Conservation (phyloP, 1,140 invertebrate species). For the Himalopsyche phryganea region DNA sequence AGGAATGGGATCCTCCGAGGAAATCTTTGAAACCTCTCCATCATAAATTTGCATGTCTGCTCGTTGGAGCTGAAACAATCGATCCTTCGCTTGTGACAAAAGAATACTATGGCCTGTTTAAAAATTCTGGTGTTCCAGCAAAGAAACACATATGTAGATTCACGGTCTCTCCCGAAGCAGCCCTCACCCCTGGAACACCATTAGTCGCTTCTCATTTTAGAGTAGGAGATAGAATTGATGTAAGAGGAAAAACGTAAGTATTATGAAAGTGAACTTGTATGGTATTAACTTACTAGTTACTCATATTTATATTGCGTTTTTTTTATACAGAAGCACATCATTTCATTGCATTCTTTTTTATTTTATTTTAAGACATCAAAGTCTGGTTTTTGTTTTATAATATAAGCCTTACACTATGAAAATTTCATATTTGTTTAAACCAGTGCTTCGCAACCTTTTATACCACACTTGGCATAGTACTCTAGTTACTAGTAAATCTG, state of each 20-base stretch:
- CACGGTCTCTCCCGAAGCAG: conserved; percentile 79
- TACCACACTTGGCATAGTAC: too few species aligned
- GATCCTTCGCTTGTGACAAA: conserved; percentile 86
- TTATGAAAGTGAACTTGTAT: too few species aligned
- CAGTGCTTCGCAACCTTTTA: too few species aligned
- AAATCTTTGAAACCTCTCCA: conserved; percentile 41
- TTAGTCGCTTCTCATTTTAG: conserved; percentile 84
- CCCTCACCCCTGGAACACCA: conserved; percentile 86
- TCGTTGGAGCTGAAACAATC: conserved; percentile 85
- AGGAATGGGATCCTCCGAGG: conserved; percentile 64
- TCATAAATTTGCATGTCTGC: conserved; percentile 64
- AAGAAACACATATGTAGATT: conserved; percentile 84
- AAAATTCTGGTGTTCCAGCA: conserved; percentile 80
- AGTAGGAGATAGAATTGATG: conserved; percentile 88
- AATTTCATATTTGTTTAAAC: too few species aligned
- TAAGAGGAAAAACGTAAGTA: conserved; percentile 87
- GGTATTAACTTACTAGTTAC: too few species aligned
- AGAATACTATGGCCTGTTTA: conserved; percentile 86
- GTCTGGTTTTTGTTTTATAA: too few species aligned
- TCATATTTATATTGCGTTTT: too few species aligned
- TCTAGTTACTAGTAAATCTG: too few species aligned
- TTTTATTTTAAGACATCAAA: too few species aligned
- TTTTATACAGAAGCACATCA: too few species aligned
- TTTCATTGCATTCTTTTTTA: too few species aligned
- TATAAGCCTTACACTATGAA: too few species aligned